Conservation (phyloP, 2,113 vertebrate species). For the Tamias sibiricus region DNA sequence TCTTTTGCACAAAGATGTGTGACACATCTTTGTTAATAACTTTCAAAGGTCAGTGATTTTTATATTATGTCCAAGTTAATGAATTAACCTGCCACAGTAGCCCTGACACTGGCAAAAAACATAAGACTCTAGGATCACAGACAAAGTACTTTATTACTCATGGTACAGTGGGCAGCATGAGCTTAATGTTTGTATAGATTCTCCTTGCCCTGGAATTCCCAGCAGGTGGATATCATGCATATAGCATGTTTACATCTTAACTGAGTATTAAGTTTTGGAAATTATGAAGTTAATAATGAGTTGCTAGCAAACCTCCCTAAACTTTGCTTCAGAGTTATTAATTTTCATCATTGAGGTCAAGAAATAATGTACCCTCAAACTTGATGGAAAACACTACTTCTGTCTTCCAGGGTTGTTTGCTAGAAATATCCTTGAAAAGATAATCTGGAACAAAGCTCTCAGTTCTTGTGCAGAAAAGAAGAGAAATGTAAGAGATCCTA, state of each 20-base stretch:
- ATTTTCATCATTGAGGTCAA: neutral
- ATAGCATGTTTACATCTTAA: neutral
- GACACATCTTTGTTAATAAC: neutral
- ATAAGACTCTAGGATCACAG: neutral
- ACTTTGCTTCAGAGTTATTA: neutral
- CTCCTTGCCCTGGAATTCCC: neutral
- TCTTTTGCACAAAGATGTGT: too few relatives aligned
- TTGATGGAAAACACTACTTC: neutral
- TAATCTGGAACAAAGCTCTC: neutral
- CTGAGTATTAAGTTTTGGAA: too few relatives aligned
- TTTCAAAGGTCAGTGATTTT: neutral
- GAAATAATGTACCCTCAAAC: neutral
- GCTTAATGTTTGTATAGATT: neutral
- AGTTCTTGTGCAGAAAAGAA: neutral
- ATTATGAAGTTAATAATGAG: neutral
- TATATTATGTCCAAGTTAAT: neutral
- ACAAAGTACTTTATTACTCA: neutral
- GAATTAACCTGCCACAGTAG: neutral
- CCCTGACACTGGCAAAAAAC: neutral
- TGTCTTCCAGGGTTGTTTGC: neutral
- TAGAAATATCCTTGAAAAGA: neutral
- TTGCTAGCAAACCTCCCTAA: neutral
- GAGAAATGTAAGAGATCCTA: neutral
- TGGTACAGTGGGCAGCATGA: neutral
- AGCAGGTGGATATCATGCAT: neutral